Percentiles rank a stretch among this genome's conserved stretches.
These are phyloP conservation scores for Xanthorhoe designata DNA, from an alignment of 2,888 invertebrate species.

Conservation along the genomic window DNA sequence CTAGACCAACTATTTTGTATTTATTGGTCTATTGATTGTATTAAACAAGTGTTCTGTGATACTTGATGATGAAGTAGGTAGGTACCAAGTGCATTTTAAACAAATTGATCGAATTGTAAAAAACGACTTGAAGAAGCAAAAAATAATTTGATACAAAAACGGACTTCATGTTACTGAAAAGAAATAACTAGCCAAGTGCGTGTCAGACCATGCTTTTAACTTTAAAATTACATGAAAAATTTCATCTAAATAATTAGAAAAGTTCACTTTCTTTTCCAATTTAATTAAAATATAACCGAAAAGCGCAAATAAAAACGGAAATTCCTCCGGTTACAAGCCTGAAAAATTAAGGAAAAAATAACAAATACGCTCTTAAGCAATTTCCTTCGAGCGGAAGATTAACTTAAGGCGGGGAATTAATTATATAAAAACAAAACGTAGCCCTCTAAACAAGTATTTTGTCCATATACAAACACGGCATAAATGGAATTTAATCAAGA, in stretches of 20 bases:
- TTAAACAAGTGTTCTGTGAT: no score
- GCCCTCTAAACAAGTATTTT: constrained; percentile 42
- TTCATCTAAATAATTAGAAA: neutral
- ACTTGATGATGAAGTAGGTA: no score
- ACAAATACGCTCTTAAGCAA: constrained; percentile 32
- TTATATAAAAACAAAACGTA: constrained; percentile 46
- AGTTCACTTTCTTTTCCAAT: constrained; percentile 12
- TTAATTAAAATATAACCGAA: constrained; percentile 30
- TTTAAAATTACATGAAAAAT: no score
- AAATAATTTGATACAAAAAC: no score
- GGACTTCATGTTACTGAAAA: no score
- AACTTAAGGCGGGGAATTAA: constrained; percentile 44
- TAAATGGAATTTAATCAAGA: constrained; percentile 54
- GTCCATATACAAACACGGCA: constrained; percentile 45
- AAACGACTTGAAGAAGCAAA: no score
- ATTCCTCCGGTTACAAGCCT: constrained; percentile 26
- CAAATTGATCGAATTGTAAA: no score
- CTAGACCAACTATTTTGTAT: no score
- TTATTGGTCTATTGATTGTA: no score
- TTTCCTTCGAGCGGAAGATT: constrained; percentile 40
- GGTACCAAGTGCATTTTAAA: no score
- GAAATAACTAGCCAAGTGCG: no score
- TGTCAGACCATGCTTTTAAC: no score
- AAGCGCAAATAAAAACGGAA: constrained; percentile 18
- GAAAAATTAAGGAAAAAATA: constrained; percentile 35